Conservation (phyloP, 2,113 vertebrate genomes). For the Indicator maculatus region DNA sequence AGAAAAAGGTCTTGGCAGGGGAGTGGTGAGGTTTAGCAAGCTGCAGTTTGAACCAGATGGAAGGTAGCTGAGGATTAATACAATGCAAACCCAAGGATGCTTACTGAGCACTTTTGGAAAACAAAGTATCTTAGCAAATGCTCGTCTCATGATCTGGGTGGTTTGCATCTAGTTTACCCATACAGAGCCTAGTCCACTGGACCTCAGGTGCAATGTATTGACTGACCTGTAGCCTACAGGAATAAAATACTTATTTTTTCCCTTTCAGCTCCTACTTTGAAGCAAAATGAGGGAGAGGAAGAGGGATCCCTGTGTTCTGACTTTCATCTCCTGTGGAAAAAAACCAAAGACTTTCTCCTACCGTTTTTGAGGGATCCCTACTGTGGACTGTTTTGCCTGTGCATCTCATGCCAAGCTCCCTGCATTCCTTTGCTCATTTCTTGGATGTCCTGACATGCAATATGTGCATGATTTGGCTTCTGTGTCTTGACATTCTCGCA, state of each 20-base stretch:
- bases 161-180: not conserved
- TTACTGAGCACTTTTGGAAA: not conserved
- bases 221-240: not conserved
- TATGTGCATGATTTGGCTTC: not conserved
- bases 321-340: not conserved
- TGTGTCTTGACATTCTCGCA: not conserved
- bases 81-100: rapidly evolving
- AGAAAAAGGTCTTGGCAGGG: rapidly evolving
- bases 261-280: not conserved
- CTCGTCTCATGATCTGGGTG: not conserved
- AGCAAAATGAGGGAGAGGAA: not conserved
- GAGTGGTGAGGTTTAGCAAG: rapidly evolving
- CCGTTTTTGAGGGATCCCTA: not conserved
- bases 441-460: not conserved
- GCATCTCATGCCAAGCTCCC: not conserved
- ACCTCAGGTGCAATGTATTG: not conserved
- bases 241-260: not conserved
- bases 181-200: not conserved
- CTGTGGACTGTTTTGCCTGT: not conserved
- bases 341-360: not conserved
- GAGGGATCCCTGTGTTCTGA: not conserved
- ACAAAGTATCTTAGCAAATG: not conserved
- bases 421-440: not conserved
- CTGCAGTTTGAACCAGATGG: not conserved
- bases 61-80: not conserved